Percentiles rank a stretch among this genome's conserved stretches.
Conservation (phyloP, 2,113 vertebrate genomes). For the Pteruthius melanotis region DNA sequence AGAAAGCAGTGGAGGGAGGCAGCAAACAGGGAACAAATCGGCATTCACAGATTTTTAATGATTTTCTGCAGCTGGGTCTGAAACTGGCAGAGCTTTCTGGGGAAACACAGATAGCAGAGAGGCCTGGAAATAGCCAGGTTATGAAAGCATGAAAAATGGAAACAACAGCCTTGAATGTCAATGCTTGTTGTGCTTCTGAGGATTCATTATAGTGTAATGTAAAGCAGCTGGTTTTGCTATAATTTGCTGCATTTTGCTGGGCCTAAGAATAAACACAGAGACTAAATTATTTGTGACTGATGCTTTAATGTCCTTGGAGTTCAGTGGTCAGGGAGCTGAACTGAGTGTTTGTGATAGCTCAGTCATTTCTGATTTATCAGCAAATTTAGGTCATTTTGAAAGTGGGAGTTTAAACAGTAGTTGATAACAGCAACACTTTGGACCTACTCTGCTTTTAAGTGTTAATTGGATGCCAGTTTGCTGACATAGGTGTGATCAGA, state of each 20-base stretch:
- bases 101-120: slow-evolving; percentile 5
- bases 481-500: slow-evolving; percentile 11
- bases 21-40: not conserved
- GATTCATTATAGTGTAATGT: not conserved
- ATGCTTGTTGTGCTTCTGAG: not conserved
- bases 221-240: not conserved
- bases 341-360: not conserved
- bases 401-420: not conserved
- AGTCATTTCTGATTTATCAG: slow-evolving; percentile 50
- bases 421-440: slow-evolving; percentile 1
- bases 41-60: slow-evolving; percentile 33
- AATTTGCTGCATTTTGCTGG: not conserved
- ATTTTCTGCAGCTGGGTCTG: slow-evolving; percentile 48
- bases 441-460: not conserved
- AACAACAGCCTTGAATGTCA: not conserved
- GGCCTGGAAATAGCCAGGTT: slow-evolving; percentile 42
- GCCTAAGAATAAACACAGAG: not conserved
- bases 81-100: slow-evolving; percentile 3
- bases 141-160: not conserved
- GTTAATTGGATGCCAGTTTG: not conserved
- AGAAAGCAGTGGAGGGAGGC: not conserved
- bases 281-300: not conserved
- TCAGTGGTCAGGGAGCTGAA: not conserved
- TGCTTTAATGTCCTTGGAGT: not conserved
- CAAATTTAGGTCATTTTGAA: slow-evolving; percentile 37